A percentile compares a stretch with the other conserved stretches of the same genome.
Conservation (phyloP, 2,888 invertebrate species). For the Aleiodes testaceus region DNA sequence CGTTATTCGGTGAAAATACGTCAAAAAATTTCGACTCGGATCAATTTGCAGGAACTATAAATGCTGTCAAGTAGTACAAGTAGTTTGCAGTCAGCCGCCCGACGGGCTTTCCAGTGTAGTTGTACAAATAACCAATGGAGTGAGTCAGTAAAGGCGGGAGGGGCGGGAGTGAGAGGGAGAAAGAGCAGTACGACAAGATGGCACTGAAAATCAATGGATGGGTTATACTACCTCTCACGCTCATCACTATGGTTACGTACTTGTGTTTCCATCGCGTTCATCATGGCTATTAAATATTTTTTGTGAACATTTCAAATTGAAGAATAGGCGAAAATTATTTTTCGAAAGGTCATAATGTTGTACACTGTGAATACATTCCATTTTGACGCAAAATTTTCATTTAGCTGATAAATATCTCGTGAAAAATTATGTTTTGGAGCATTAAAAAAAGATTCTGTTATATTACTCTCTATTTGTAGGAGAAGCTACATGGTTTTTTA, state of each 20-base stretch:
- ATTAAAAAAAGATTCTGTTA: too few relatives aligned
- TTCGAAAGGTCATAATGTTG: neutral
- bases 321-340: conserved; percentile 14
- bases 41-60: conserved; percentile 12
- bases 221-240: conserved; percentile 52
- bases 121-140: too few relatives aligned
- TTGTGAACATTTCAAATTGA: conserved; percentile 14
- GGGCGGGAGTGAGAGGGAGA: conserved; percentile 41
- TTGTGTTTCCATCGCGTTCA: conserved; percentile 49
- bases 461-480: too few relatives aligned
- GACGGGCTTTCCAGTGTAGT: conserved; percentile 36
- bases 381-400: too few relatives aligned
- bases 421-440: too few relatives aligned
- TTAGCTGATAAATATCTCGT: too few relatives aligned
- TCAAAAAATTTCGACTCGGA: too few relatives aligned
- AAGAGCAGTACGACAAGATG: conserved; percentile 68
- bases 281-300: conserved; percentile 29
- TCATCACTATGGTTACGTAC: conserved; percentile 71
- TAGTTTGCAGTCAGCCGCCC: conserved; percentile 43
- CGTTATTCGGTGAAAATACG: too few relatives aligned
- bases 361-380: too few relatives aligned
- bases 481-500: too few relatives aligned
- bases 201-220: conserved; percentile 72
- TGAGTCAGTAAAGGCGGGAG: too few relatives aligned
- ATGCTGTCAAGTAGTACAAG: conserved; percentile 27